Percentiles rank a stretch among this genome's conserved stretches.
Evolutionary conservation across 1,140 invertebrate genomes (phyloP).

Genomic region (Scaptomyza pallida): DNA sequence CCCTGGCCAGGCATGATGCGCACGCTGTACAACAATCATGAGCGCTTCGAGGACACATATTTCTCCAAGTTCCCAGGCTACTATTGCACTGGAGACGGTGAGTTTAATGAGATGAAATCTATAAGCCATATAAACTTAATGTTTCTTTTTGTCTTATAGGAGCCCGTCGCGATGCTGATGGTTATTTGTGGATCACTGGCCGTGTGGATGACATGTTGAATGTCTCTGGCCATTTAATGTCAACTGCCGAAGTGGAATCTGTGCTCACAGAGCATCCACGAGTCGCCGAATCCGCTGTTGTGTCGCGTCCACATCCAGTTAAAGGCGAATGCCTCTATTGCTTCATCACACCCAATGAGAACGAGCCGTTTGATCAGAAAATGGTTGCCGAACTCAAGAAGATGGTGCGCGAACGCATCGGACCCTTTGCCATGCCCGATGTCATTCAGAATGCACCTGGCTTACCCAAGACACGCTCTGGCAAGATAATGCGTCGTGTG

Average conservation of each 20-base stretch:
- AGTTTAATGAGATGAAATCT: conserved; percentile 50
- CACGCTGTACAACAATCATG: conserved; percentile 95
- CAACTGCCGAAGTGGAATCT: conserved; percentile 97
- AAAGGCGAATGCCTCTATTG: conserved; percentile 99
- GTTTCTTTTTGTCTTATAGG: conserved; percentile 85
- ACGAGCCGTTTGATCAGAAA: conserved; percentile 88
- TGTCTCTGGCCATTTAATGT: conserved; percentile 98
- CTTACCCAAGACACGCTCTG: conserved; percentile 98
- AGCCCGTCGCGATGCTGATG: conserved; percentile 95
- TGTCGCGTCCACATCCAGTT: conserved; percentile 95
- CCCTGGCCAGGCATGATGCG: conserved; percentile 99
- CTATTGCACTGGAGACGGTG: conserved; percentile 99
- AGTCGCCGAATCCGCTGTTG: conserved; percentile 97
- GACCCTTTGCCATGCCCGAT: conserved; percentile 98
- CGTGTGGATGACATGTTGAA: conserved; percentile 99
- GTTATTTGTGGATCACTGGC: conserved; percentile 98
- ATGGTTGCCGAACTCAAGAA: conserved; percentile 91
- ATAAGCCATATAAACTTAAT: not conserved
- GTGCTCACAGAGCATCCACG: conserved; percentile 92
- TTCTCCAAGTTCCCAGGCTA: conserved; percentile 98
- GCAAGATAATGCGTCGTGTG: conserved; percentile 98
- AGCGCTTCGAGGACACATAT: conserved; percentile 96
- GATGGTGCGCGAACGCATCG: conserved; percentile 95
- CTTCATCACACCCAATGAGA: conserved; percentile 95
- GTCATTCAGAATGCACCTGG: conserved; percentile 95